Conservation (phyloP, 2,888 invertebrate genomes). For the Aphelenchoides bicaudatus region DNA sequence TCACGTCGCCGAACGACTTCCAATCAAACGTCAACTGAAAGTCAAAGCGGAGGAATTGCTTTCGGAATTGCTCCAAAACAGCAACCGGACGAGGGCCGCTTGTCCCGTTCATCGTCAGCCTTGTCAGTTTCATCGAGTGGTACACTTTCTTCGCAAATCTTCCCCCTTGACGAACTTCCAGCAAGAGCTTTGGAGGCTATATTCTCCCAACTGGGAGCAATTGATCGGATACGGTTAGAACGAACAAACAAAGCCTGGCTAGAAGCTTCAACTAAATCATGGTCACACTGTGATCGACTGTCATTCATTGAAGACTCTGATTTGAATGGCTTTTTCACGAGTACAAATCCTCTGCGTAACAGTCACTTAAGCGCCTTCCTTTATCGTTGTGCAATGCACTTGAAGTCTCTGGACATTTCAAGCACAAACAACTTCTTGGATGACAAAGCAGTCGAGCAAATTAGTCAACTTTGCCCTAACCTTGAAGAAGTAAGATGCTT, state of each 20-base stretch:
- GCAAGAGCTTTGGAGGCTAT: slow-evolving; percentile 41
- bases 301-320: slow-evolving; percentile 39
- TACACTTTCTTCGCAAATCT: slow-evolving; percentile 20
- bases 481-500: slow-evolving; percentile 41
- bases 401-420: slow-evolving; percentile 50
- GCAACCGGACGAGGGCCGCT: slow-evolving; percentile 24
- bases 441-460: slow-evolving; percentile 46
- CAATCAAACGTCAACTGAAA: slow-evolving; percentile 5
- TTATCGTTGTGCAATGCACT: slow-evolving; percentile 34
- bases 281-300: slow-evolving; percentile 39
- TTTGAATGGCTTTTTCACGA: slow-evolving; percentile 35
- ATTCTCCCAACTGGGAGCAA: slow-evolving; percentile 43
- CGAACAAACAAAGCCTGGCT: slow-evolving; percentile 56
- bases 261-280: slow-evolving; percentile 54
- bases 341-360: slow-evolving; percentile 47
- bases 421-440: slow-evolving; percentile 51
- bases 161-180: slow-evolving; percentile 43
- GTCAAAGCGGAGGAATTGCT: not conserved
- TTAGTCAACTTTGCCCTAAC: slow-evolving; percentile 48
- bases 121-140: slow-evolving; percentile 40
- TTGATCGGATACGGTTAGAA: slow-evolving; percentile 56
- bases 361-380: slow-evolving; percentile 45
- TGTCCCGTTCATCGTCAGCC: slow-evolving; percentile 51
- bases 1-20: slow-evolving; percentile 24
- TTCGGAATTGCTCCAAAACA: slow-evolving; percentile 3